Conservation (phyloP, 2,797 vertebrate genomes). For the Artibeus jamaicensis region DNA sequence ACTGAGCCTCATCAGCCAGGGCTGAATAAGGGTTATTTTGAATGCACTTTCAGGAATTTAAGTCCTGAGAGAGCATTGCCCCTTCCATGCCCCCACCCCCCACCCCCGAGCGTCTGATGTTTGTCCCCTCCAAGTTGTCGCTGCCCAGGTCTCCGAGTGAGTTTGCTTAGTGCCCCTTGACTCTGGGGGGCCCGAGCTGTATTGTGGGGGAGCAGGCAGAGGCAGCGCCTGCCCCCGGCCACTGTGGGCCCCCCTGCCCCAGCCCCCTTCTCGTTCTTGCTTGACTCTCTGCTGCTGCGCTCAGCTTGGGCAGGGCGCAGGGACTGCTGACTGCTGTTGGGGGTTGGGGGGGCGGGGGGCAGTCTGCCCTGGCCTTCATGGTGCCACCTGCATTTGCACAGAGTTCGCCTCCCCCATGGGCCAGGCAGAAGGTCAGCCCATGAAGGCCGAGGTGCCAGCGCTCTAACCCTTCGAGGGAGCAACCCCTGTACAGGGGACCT, state of each 20-base stretch:
- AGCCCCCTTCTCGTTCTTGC: neutral
- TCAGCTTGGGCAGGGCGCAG: neutral
- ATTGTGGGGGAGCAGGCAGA: neutral
- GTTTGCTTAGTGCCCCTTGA: neutral
- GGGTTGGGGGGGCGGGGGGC: neutral
- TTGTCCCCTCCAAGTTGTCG: neutral
- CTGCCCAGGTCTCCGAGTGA: accelerated
- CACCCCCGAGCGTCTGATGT: accelerated
- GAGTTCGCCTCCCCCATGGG: neutral
- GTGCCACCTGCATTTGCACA: accelerated
- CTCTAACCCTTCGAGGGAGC: neutral
- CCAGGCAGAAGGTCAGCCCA: no score
- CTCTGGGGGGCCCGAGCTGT: neutral
- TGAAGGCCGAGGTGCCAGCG: accelerated
- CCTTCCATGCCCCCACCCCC: neutral
- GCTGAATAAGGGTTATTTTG: neutral
- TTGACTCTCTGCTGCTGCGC: neutral
- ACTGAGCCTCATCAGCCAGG: no score
- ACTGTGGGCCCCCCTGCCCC: neutral
- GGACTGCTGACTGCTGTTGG: neutral
- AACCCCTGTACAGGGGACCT: neutral
- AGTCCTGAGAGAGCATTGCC: neutral
- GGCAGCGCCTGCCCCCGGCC: neutral
- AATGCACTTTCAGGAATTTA: neutral
- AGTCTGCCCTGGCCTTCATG: neutral